A percentile compares a stretch with the other conserved stretches of the same genome.
These are phyloP conservation scores for Phalacrocorax carbo DNA, from an alignment of 2,113 vertebrate genomes.

Conservation along the genomic window DNA sequence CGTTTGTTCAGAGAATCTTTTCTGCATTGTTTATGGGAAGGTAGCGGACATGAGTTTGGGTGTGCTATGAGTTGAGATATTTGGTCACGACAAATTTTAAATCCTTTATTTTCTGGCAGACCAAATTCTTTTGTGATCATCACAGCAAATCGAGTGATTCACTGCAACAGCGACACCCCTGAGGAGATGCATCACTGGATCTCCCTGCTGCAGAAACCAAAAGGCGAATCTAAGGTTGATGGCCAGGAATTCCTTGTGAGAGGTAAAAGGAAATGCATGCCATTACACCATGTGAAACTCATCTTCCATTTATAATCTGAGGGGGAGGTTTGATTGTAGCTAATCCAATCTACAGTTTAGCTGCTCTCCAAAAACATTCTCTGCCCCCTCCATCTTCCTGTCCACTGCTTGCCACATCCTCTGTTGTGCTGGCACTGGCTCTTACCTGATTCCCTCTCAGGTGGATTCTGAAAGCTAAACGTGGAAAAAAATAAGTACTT, in stretches of 20 bases:
- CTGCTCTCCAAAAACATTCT: not conserved
- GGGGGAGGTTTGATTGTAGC: not conserved
- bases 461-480: not conserved
- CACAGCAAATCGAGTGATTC: slow-evolving; percentile 91
- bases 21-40: not conserved
- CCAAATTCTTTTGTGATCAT: slow-evolving; percentile 95
- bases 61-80: not conserved
- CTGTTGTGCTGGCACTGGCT: not conserved
- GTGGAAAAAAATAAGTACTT: not conserved
- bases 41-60: not conserved
- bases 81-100: not conserved
- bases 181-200: slow-evolving; percentile 98
- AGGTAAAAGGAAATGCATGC: slow-evolving; percentile 69
- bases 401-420: not conserved
- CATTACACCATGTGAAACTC: not conserved
- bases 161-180: slow-evolving; percentile 90
- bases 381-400: not conserved
- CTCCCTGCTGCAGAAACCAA: slow-evolving; percentile 90
- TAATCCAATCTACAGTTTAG: not conserved
- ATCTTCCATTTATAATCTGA: not conserved
- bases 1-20: not conserved
- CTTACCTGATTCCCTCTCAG: not conserved
- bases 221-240: slow-evolving; percentile 87
- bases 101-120: slow-evolving; percentile 61
- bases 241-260: slow-evolving; percentile 91